Conservation (phyloP, 1,140 invertebrate genomes). For the Geopemphigus sp. region DNA sequence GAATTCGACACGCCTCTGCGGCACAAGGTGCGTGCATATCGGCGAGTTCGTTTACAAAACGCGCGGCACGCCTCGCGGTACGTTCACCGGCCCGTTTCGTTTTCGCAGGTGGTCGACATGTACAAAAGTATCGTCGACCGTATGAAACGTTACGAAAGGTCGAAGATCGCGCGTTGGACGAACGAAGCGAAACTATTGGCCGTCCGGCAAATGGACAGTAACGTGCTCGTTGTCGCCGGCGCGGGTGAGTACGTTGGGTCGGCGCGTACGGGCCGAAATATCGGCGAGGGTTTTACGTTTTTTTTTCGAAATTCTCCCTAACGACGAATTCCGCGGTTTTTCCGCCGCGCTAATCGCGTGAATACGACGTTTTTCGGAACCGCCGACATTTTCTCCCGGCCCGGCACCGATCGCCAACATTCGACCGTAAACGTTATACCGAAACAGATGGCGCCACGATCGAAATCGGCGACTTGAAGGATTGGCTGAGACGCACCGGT, state of each 20-base stretch:
- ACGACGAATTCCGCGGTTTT: no score
- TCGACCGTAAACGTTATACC: background rate
- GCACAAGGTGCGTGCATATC: no score
- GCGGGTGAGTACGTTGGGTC: no score
- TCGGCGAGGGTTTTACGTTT: no score
- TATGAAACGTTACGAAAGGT: slow-evolving; percentile 22
- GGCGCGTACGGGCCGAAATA: no score
- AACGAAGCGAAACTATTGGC: slow-evolving; percentile 14
- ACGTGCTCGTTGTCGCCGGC: background rate
- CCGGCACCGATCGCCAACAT: background rate
- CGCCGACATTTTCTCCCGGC: no score
- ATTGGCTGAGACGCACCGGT: slow-evolving; percentile 13
- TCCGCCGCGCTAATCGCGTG: no score
- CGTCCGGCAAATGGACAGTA: background rate
- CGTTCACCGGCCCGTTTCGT: no score
- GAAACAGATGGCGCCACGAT: background rate
- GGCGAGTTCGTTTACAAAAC: no score
- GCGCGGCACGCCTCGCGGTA: no score
- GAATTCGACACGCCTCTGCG: slow-evolving; percentile 60
- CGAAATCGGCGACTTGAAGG: slow-evolving; percentile 12
- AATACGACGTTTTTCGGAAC: no score
- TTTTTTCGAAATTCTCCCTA: no score
- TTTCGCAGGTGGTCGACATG: slow-evolving; percentile 28
- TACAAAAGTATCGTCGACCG: slow-evolving; percentile 21
- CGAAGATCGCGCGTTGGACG: slow-evolving; percentile 13